Conservation (phyloP, 1,140 invertebrate genomes). For the Apis cerana region DNA sequence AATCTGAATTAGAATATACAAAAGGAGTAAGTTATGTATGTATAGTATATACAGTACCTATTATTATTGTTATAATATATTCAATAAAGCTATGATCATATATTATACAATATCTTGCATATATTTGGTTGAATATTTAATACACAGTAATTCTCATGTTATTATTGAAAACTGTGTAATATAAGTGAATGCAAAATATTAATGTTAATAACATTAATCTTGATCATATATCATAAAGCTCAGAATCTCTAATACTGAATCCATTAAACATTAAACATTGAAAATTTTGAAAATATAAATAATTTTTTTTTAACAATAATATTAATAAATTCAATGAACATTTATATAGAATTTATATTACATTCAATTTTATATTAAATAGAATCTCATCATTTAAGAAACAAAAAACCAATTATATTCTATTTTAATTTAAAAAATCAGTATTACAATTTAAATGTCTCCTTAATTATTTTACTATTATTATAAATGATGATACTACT, state of each 20-base stretch:
- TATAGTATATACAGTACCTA: conserved; percentile 20
- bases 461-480: neutral
- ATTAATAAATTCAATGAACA: neutral
- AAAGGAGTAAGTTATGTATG: neutral
- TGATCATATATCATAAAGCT: neutral
- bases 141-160: neutral
- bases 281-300: neutral
- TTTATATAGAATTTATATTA: neutral
- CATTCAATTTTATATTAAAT: neutral
- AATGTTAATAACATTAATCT: neutral
- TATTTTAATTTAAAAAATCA: neutral
- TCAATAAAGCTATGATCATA: conserved; percentile 10
- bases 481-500: neutral
- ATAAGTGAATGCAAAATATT: neutral
- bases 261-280: too few relatives aligned
- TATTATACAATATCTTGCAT: conserved; percentile 14
- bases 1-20: conserved; percentile 22
- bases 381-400: neutral
- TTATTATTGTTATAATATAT: conserved; percentile 6
- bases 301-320: neutral
- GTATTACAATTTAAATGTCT: neutral
- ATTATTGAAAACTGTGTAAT: neutral
- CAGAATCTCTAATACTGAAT: neutral
- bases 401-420: neutral
- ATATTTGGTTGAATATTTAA: conserved; percentile 22